A percentile compares a stretch with the other conserved stretches of the same genome.
phyloP scores from a whole-genome alignment of 2,113 vertebrate species.

The Sinocyclocheilus anophthalmus region DNA sequence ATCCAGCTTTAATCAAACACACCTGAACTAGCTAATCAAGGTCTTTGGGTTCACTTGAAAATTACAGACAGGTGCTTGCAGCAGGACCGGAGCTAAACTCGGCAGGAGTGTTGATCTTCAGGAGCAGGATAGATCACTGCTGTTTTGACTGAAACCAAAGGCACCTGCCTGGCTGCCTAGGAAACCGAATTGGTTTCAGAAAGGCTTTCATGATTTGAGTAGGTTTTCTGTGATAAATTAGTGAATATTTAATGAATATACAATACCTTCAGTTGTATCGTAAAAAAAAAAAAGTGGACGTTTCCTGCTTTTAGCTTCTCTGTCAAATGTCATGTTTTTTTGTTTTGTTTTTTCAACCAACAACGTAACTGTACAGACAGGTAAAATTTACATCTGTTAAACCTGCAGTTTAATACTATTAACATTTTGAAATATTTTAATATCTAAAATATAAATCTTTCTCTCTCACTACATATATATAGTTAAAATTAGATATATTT shows the following conservation, averaged over 20 bases:
- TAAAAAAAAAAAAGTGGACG: not conserved
- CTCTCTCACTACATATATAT: too few species aligned
- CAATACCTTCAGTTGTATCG: not conserved
- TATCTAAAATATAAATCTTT: too few species aligned
- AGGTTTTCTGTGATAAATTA: not conserved
- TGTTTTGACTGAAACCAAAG: not conserved
- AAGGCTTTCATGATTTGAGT: not conserved
- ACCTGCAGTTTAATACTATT: too few species aligned
- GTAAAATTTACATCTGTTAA: not conserved
- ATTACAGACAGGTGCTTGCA: constrained; percentile 11
- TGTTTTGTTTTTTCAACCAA: not conserved
- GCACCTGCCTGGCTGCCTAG: not conserved
- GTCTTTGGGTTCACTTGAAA: constrained; percentile 34
- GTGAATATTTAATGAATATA: not conserved
- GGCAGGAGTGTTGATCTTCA: constrained; percentile 1
- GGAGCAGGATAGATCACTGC: constrained; percentile 18
- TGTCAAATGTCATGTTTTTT: not conserved
- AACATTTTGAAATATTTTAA: too few species aligned
- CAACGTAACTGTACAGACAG: not conserved
- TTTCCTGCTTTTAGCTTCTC: not conserved
- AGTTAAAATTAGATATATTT: too few species aligned
- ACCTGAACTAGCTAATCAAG: constrained; percentile 36
- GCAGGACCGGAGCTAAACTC: constrained; percentile 8
- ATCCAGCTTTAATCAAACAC: constrained; percentile 14
- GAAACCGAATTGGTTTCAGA: not conserved